Evolutionary conservation across 2,888 invertebrate genomes (phyloP), one percentile per base, ranked within the genome.

Genomic region (Leptura quadrifasciata): DNA sequence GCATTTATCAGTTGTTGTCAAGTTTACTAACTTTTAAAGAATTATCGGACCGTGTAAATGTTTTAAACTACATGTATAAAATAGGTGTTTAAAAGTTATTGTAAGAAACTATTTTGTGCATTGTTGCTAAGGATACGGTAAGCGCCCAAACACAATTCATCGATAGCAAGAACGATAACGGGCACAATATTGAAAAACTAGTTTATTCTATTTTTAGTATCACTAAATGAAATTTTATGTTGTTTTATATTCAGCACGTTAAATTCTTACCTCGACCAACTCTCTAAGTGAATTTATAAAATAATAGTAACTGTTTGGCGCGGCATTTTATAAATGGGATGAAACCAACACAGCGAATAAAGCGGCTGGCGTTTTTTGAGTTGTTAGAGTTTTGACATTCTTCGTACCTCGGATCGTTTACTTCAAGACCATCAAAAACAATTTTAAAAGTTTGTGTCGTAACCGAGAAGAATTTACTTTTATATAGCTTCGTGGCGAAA

Each of bases 131-230:
- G 18, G 69, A 69, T 35, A 69, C 58, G 52, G 35, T 35, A 63
- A 35, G n/a, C 31, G 63, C 35, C 18, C 31, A 39, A n/a, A 31
- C 31, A 63, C 63, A 63, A 17, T 35, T 35, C 63, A 24, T 10
- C 47, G 63, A 63, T 27, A 64, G 64, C 64, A 64, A 64, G 39
- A 64, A 64, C 64, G 15, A 47, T 64, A 64, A 64, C 64, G 64
- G 47, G 21, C 15, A 21, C 27, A 17, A 17, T 24, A 35, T 8
- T 9, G 68, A 68, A 68, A 68, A 57, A 68, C 55, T 18, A 47
- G 55, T 55, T 68, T 68, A 27, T 54, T 68, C 65, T 72, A 71
- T 61, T 61, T 61, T 31, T 69, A 69, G 57, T 20, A 67, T 17
- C 31, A 55, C 17, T 55, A 54, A 67, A 54, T 55, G 67, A 67